phyloP scores from a whole-genome alignment of 2,113 vertebrate genomes.

The Pedetes capensis region DNA sequence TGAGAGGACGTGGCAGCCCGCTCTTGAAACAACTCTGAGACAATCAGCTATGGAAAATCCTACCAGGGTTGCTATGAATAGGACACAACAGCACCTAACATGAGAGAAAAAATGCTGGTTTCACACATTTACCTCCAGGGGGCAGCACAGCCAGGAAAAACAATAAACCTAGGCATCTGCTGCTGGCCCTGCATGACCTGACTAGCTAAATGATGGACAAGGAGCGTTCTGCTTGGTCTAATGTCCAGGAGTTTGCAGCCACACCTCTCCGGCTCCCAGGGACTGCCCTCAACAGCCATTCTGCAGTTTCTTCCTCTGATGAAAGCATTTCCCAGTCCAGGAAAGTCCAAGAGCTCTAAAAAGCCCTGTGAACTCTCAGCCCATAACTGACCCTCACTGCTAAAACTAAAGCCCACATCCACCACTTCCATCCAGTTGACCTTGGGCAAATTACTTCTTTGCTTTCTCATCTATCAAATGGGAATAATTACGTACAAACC shows the following conservation, averaged over 20 bases:
- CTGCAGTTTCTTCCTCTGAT: background rate
- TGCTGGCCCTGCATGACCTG: fast-evolving
- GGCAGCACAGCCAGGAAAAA: constrained; percentile 29
- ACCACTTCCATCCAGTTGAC: background rate
- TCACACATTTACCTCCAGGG: background rate
- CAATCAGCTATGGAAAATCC: no score
- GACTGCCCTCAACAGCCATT: background rate
- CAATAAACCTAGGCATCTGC: fast-evolving
- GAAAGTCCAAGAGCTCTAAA: background rate
- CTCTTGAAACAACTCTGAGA: no score
- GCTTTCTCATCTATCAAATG: background rate
- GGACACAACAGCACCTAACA: no score
- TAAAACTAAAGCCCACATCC: background rate
- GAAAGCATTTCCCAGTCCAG: background rate
- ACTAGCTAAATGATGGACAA: fast-evolving
- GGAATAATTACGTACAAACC: background rate
- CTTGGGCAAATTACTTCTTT: background rate
- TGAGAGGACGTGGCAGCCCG: no score
- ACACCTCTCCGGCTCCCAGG: background rate
- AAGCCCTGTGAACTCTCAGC: background rate
- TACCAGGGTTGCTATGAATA: no score
- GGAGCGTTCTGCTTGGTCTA: background rate
- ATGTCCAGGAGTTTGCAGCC: background rate
- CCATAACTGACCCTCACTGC: background rate
- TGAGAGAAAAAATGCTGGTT: background rate